Evolutionary conservation across 1,140 invertebrate species (phyloP), one percentile per base, ranked within the genome.

Genomic region (Nephila pilipes): DNA sequence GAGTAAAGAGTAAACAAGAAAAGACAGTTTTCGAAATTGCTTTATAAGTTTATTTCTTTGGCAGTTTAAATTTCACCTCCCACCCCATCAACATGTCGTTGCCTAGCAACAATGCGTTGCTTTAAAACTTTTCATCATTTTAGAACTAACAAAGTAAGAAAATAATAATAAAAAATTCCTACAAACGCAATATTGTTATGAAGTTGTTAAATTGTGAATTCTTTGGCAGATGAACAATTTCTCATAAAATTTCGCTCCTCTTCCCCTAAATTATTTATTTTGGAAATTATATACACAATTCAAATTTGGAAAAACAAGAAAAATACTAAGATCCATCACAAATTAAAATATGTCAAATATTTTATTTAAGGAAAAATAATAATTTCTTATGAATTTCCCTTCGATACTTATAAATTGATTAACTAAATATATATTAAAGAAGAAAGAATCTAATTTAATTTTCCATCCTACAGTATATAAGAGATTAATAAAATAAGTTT

Each of bases 51-150:
- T 81, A 58, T 16, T 58, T 81, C 46, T 90, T 90, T 69, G 75
- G 29, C n/a, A 60, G 38, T 6, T n/a, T 29, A 46, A 90, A 90
- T 46, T 46, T 46, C 46, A 10, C 8, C 80, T 12, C 58, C 69
- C 36, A 81, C 14, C 58, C 69, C 36, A 81, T 46, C 16, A 29
- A 6, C 88, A 90, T 90, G 75, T 32, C 75, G 88, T 90, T 90
- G 75, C 88, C 46, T 81, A 16, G 88, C 69, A 90, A 90, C 88
- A 29, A 5, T 10, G 25, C 6, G 25, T 58, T 57, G 12, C 79
- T 58, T 58, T 65, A 32, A 58, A 75, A 90, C 88, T 81, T 90
- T 55, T 38, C 55, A 60, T 90, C 57, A 32, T 90, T 81, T 90
- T 54, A 88, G 60, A 87, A 60, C 5, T 60, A 87, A 29, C 85